phyloP scores from a whole-genome alignment of 2,888 invertebrate species.

The Petrolisthes cinctipes region DNA sequence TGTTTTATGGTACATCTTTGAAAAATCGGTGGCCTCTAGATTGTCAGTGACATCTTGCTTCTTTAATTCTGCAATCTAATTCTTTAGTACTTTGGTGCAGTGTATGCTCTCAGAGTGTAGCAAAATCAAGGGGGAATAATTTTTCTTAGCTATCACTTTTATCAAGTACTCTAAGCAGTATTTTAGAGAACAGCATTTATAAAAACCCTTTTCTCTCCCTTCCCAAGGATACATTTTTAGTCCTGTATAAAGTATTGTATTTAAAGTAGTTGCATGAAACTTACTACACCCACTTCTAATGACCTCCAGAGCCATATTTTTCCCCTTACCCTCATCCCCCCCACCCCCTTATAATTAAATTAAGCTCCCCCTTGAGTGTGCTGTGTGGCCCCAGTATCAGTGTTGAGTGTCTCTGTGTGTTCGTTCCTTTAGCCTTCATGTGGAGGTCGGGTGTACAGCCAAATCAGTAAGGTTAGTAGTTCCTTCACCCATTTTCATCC shows the following conservation, averaged over 20 bases:
- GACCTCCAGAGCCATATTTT: slow-evolving; percentile 1
- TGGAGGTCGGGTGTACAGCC: slow-evolving; percentile 63
- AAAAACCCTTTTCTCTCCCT: slow-evolving; percentile 12
- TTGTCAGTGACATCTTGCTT: too few species aligned
- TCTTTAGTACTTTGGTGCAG: slow-evolving; percentile 37
- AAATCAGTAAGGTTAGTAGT: slow-evolving; percentile 64
- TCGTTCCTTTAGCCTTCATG: slow-evolving; percentile 62
- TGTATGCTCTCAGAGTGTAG: slow-evolving; percentile 34
- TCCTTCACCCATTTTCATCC: slow-evolving; percentile 23
- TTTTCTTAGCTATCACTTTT: slow-evolving; percentile 14
- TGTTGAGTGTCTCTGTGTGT: slow-evolving; percentile 58
- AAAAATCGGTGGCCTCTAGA: too few species aligned
- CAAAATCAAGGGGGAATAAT: slow-evolving; percentile 49
- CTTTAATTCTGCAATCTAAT: slow-evolving; percentile 37
- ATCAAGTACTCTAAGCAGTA: not conserved
- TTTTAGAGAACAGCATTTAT: slow-evolving; percentile 12
- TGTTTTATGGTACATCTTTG: too few species aligned
- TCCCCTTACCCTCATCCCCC: slow-evolving; percentile 4
- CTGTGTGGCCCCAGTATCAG: slow-evolving; percentile 49
- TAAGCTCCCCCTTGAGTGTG: slow-evolving; percentile 55
- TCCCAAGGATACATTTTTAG: not conserved
- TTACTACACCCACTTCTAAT: not conserved
- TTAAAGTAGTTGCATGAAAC: slow-evolving; percentile 40
- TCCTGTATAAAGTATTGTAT: slow-evolving; percentile 5
- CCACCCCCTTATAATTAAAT: slow-evolving; percentile 8